phyloP scores from a whole-genome alignment of 1,140 invertebrate species.

The Panagrolaimus sp. region DNA sequence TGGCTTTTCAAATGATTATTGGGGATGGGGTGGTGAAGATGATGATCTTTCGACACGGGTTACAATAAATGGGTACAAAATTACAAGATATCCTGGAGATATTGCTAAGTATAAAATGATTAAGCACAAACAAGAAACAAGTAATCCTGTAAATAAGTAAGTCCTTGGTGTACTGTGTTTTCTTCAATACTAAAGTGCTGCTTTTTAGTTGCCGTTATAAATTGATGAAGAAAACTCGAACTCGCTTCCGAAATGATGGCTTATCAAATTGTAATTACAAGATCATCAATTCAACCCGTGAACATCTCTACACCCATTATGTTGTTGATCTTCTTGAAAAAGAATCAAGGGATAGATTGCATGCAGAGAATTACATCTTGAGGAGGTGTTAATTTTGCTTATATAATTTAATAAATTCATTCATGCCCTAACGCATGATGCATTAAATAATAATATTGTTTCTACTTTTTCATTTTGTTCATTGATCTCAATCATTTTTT shows the following conservation, averaged over 20 bases:
- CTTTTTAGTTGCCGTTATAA: constrained; percentile 66
- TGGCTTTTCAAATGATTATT: constrained; percentile 84
- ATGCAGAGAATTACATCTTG: background rate
- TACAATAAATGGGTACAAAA: constrained; percentile 34
- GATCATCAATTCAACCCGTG: constrained; percentile 68
- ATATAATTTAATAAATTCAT: too few relatives aligned
- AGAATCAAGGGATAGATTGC: constrained; percentile 44
- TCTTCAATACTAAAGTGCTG: background rate
- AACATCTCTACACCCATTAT: constrained; percentile 64
- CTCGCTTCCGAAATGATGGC: constrained; percentile 76
- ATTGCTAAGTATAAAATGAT: constrained; percentile 62
- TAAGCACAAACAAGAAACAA: constrained; percentile 56
- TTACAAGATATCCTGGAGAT: constrained; percentile 55
- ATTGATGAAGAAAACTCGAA: constrained; percentile 74
- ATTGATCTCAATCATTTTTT: too few relatives aligned
- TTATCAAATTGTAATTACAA: constrained; percentile 79
- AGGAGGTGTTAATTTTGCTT: too few relatives aligned
- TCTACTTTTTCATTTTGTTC: too few relatives aligned
- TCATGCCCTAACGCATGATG: too few relatives aligned
- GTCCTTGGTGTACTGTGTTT: too few relatives aligned
- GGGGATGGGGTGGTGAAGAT: constrained; percentile 66
- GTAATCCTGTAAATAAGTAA: constrained; percentile 41
- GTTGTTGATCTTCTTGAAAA: constrained; percentile 58
- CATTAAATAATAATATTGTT: too few relatives aligned
- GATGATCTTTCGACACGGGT: constrained; percentile 52